These are phyloP conservation scores for Crotalus tigris DNA, from an alignment of 2,113 vertebrate species.

Conservation along the genomic window DNA sequence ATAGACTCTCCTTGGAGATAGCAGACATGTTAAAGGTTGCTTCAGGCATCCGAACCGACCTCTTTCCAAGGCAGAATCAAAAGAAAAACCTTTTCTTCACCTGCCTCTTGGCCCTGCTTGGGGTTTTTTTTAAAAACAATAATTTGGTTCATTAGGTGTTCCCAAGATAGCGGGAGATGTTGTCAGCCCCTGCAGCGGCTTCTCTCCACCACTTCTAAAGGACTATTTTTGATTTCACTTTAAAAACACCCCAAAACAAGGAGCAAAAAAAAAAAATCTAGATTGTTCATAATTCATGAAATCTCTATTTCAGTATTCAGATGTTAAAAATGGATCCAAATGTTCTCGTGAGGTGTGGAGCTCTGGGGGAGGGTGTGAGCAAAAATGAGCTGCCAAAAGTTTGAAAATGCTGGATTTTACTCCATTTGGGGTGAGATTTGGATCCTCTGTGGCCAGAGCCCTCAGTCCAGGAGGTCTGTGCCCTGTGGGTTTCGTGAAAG, in stretches of 20 bases:
- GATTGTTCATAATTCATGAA: not conserved
- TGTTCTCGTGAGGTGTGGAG: not conserved
- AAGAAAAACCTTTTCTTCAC: not conserved
- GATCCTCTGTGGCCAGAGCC: not conserved
- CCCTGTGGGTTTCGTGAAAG: not conserved
- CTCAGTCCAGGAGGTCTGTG: not conserved
- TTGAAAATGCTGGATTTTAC: not conserved
- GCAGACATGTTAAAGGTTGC: constrained; percentile 12
- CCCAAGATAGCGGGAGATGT: not conserved
- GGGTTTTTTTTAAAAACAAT: not conserved
- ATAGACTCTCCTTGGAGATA: constrained; percentile 9
- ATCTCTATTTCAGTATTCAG: not conserved
- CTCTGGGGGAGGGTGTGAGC: not conserved
- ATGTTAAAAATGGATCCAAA: not conserved
- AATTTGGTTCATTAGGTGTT: not conserved
- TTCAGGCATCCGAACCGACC: not conserved
- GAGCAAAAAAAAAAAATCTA: not conserved
- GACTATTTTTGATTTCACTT: not conserved
- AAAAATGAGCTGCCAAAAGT: not conserved
- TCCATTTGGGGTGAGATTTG: not conserved
- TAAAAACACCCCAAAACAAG: not conserved
- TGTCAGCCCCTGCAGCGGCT: not conserved
- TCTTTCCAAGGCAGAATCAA: not conserved
- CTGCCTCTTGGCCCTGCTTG: constrained; percentile 10
- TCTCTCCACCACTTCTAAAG: not conserved